These are phyloP conservation scores for Perizoma flavofasciatum DNA, from an alignment of 2,888 invertebrate species.

Conservation along the genomic window DNA sequence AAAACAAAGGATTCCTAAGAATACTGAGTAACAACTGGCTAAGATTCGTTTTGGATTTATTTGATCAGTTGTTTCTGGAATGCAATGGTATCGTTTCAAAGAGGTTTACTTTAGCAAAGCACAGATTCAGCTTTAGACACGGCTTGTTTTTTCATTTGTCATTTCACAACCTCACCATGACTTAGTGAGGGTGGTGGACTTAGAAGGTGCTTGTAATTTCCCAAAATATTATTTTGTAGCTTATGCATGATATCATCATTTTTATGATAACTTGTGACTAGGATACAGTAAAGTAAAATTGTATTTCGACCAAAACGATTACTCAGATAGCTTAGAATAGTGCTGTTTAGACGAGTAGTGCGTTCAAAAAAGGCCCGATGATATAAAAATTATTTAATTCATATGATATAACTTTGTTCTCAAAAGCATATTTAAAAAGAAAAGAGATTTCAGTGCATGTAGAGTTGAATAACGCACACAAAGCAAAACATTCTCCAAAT, in stretches of 20 bases:
- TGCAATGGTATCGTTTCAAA: slow-evolving; percentile 54
- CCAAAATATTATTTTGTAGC: too few relatives aligned
- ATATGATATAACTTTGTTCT: too few relatives aligned
- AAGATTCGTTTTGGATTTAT: slow-evolving; percentile 69
- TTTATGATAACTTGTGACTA: too few relatives aligned
- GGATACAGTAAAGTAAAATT: too few relatives aligned
- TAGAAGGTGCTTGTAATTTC: not conserved
- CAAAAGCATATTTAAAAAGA: not conserved
- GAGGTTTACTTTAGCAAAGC: slow-evolving; percentile 50
- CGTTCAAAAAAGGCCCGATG: too few relatives aligned
- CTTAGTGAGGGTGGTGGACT: too few relatives aligned
- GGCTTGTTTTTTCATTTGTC: slow-evolving; percentile 40
- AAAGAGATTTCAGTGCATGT: not conserved
- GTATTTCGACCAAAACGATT: not conserved
- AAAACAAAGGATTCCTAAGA: slow-evolving; percentile 48
- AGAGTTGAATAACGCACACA: not conserved
- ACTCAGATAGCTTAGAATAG: too few relatives aligned
- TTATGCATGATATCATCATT: too few relatives aligned
- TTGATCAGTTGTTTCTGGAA: slow-evolving; percentile 72
- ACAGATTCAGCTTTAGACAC: slow-evolving; percentile 46
- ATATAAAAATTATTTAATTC: too few relatives aligned
- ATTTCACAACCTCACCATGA: slow-evolving; percentile 35
- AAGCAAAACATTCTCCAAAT: not conserved
- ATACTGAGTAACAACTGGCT: slow-evolving; percentile 29
- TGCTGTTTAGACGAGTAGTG: too few relatives aligned